phyloP scores from a whole-genome alignment of 2,888 invertebrate genomes.

The Leptinotarsa rubiginosa region DNA sequence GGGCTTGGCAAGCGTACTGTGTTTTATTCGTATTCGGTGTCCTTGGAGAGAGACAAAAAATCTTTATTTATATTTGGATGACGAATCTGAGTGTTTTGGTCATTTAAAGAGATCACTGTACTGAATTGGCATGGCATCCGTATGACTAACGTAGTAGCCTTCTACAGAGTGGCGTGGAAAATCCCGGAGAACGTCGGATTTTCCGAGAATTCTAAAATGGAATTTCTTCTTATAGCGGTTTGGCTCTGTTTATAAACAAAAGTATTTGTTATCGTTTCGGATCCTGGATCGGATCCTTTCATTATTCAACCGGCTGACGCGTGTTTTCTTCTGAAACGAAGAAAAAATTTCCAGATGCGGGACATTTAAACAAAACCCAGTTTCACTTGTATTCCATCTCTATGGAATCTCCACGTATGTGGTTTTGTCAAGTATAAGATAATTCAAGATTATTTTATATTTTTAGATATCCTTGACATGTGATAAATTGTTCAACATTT shows the following conservation, averaged over 20 bases:
- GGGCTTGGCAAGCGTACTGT: slow-evolving; percentile 34
- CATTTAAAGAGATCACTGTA: slow-evolving; percentile 47
- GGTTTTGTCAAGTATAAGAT: not conserved
- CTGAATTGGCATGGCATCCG: slow-evolving; percentile 44
- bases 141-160: slow-evolving; percentile 34
- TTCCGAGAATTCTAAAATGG: not conserved
- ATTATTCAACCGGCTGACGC: not conserved
- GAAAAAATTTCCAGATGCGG: not conserved
- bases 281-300: slow-evolving; percentile 14
- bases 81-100: slow-evolving; percentile 47
- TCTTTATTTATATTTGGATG: slow-evolving; percentile 46
- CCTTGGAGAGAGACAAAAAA: slow-evolving; percentile 42
- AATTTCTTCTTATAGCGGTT: slow-evolving; percentile 19
- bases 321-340: not conserved
- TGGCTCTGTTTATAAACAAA: slow-evolving; percentile 17
- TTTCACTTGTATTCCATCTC: not conserved
- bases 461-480: too few species aligned
- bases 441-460: not conserved
- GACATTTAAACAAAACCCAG: not conserved
- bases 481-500: too few species aligned
- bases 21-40: slow-evolving; percentile 37
- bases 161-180: slow-evolving; percentile 26
- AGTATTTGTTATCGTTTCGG: slow-evolving; percentile 9
- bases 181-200: not conserved
- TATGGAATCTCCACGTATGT: too few species aligned